These are phyloP conservation scores for Trogon surrucura DNA, from an alignment of 2,113 vertebrate genomes.

Conservation along the genomic window DNA sequence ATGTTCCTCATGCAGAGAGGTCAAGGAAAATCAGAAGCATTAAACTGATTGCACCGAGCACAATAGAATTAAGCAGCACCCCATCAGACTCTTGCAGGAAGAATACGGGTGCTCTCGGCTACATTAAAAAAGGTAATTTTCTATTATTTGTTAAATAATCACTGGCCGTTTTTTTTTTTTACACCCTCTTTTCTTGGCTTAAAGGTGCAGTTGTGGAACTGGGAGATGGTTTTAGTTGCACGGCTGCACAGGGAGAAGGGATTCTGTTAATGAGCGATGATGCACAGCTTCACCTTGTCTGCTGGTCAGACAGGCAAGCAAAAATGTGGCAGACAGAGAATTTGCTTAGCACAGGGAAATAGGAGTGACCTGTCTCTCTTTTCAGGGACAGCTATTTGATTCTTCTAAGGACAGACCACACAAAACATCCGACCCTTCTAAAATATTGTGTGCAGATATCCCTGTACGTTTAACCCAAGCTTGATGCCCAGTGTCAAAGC, in stretches of 20 bases:
- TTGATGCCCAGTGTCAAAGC: not conserved
- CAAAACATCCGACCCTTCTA: not conserved
- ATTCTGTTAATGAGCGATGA: not conserved
- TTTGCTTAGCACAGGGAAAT: conserved; percentile 28
- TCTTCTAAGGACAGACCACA: not conserved
- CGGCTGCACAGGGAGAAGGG: not conserved
- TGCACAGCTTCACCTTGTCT: not conserved
- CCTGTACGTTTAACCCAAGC: not conserved
- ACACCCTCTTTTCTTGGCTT: not conserved
- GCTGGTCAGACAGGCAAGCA: not conserved
- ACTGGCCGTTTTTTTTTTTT: not conserved
- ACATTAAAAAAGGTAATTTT: not conserved
- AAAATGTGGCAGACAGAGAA: conserved; percentile 16
- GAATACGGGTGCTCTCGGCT: not conserved
- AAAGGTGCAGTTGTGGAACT: not conserved
- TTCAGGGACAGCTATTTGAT: conserved; percentile 20
- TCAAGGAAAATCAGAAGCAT: not conserved
- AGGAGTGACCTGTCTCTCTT: not conserved
- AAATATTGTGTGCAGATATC: not conserved
- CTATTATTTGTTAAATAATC: not conserved
- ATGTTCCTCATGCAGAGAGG: not conserved
- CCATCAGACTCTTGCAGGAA: not conserved
- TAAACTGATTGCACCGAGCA: conserved; percentile 1
- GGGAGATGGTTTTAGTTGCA: not conserved
- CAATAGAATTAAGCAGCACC: conserved; percentile 6